Evolutionary conservation across 2,797 vertebrate species (phyloP).

Genomic region (Oophaga sylvatica): DNA sequence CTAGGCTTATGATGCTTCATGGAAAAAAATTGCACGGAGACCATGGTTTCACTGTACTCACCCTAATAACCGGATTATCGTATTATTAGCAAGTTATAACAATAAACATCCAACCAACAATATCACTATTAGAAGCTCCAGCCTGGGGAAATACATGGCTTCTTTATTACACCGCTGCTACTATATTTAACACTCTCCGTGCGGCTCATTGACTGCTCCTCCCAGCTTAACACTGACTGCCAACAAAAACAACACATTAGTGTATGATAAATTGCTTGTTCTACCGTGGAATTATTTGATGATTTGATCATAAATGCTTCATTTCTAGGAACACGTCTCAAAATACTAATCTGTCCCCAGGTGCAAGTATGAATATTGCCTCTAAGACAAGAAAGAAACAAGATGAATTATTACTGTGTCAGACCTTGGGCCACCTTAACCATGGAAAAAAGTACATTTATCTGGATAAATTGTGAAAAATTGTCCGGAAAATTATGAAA

Average conservation of each 20-base stretch:
- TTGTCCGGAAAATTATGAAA: background rate
- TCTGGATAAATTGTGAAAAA: background rate
- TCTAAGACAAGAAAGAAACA: background rate
- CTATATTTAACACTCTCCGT: background rate
- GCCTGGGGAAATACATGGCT: background rate
- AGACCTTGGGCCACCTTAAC: background rate
- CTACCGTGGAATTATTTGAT: conserved; percentile 20
- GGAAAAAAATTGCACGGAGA: no score
- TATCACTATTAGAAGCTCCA: background rate
- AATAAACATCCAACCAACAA: background rate
- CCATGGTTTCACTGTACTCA: no score
- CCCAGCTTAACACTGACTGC: background rate
- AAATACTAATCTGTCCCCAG: conserved; percentile 44
- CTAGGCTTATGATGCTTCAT: no score
- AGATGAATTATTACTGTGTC: conserved; percentile 16
- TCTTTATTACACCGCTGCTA: background rate
- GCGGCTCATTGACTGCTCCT: background rate
- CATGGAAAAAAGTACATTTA: background rate
- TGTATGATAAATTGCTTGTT: conserved; percentile 23
- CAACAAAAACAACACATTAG: conserved; percentile 18
- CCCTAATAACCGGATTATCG: no score
- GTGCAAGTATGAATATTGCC: conserved; percentile 26
- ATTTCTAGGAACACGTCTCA: conserved; percentile 39
- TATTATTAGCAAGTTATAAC: background rate
- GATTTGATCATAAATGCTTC: conserved; percentile 42